phyloP scores from a whole-genome alignment of 2,888 invertebrate genomes.

The Amitus sp. region DNA sequence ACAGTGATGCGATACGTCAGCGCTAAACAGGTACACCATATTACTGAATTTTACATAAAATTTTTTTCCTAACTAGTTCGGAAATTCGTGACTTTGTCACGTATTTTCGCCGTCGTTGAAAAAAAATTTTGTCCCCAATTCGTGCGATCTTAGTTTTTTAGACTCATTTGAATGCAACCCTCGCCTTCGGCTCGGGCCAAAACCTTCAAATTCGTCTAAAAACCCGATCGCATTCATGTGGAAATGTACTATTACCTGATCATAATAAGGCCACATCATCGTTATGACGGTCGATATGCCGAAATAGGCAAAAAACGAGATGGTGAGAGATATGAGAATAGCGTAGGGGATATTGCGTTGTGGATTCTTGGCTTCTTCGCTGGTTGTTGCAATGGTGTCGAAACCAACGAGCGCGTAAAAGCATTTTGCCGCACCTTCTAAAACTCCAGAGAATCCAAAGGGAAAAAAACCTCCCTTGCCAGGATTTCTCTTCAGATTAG shows the following conservation, averaged over 20 bases:
- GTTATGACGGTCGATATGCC: slow-evolving; percentile 91
- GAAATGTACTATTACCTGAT: slow-evolving; percentile 80
- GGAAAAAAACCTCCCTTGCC: slow-evolving; percentile 94
- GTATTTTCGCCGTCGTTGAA: no score
- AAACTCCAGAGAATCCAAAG: slow-evolving; percentile 86
- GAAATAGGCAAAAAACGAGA: slow-evolving; percentile 91
- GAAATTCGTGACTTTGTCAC: no score
- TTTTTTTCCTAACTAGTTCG: no score
- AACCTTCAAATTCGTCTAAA: no score
- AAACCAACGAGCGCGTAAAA: slow-evolving; percentile 97
- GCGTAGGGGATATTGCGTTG: slow-evolving; percentile 90
- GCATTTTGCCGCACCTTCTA: slow-evolving; percentile 89
- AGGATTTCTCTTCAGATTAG: no score
- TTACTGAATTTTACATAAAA: slow-evolving; percentile 14
- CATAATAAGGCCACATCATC: slow-evolving; percentile 93
- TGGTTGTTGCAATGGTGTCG: slow-evolving; percentile 90
- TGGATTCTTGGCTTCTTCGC: slow-evolving; percentile 95
- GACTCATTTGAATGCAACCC: no score
- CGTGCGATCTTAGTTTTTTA: no score
- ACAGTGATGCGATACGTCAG: no score
- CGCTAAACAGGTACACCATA: no score
- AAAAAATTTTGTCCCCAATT: no score
- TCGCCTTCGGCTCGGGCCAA: no score
- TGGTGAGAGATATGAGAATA: slow-evolving; percentile 83
- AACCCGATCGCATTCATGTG: no score